Percentiles rank a stretch among this genome's conserved stretches.
phyloP scores from a whole-genome alignment of 2,113 vertebrate genomes.

The Cheirogaleus medius region DNA sequence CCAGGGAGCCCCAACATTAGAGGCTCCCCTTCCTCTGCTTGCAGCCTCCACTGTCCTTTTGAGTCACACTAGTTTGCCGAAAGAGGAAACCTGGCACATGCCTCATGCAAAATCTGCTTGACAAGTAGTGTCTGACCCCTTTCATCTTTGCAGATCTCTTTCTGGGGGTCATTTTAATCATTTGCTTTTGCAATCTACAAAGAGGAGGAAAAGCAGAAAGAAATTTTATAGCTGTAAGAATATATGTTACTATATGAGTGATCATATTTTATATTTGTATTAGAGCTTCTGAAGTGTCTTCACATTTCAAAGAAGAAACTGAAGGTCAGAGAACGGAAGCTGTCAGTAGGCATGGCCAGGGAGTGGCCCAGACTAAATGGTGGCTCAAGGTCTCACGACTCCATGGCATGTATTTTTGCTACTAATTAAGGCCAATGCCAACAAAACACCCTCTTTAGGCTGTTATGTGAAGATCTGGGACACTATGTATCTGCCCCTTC shows the following conservation, averaged over 20 bases:
- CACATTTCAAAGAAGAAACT: neutral
- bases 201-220: neutral
- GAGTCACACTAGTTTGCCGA: no score
- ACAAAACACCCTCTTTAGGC: fast-evolving
- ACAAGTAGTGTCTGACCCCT: neutral
- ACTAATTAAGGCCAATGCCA: fast-evolving
- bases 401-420: fast-evolving
- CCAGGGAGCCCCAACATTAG: neutral
- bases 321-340: neutral
- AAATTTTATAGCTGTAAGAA: neutral
- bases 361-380: fast-evolving
- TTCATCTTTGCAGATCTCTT: constrained; percentile 16
- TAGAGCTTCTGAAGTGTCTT: neutral
- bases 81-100: neutral
- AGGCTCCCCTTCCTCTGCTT: neutral
- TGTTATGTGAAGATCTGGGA: neutral
- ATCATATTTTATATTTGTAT: neutral
- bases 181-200: neutral
- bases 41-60: neutral
- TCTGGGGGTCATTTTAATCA: neutral
- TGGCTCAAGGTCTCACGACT: neutral
- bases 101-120: neutral
- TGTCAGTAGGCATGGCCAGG: fast-evolving
- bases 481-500: fast-evolving
- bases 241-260: neutral